Conservation (phyloP, 2,113 vertebrate species). For the Gymnogyps californianus region DNA sequence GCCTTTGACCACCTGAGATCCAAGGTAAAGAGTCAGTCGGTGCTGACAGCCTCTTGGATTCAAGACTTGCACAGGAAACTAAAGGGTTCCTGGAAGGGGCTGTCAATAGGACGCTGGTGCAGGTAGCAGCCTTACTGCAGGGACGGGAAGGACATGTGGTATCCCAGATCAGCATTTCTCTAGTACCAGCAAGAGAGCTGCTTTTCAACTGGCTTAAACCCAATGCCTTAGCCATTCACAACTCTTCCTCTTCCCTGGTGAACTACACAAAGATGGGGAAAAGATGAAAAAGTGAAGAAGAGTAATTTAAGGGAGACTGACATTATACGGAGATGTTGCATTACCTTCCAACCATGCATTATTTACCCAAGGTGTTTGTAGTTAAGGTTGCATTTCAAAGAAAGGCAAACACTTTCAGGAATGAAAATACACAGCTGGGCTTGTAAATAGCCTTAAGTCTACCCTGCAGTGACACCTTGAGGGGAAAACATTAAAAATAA, state of each 20-base stretch:
- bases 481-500: constrained; percentile 54
- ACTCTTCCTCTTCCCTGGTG: neutral
- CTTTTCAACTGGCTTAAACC: neutral
- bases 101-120: neutral
- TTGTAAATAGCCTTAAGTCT: constrained; percentile 31
- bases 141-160: neutral
- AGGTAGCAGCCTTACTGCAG: neutral
- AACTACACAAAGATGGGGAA: neutral
- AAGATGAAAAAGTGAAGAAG: neutral
- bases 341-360: neutral
- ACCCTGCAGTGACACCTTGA: constrained; percentile 65
- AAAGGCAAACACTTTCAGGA: neutral
- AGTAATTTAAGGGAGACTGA: neutral
- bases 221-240: neutral
- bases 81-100: neutral
- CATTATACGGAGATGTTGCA: neutral
- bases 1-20: neutral
- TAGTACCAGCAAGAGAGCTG: neutral
- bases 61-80: neutral
- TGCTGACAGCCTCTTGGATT: neutral
- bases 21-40: accelerated
- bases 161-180: neutral
- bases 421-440: neutral
- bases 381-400: neutral
- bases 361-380: neutral